Evolutionary conservation across 2,888 invertebrate genomes (phyloP).

Genomic region (Netelia virgata): DNA sequence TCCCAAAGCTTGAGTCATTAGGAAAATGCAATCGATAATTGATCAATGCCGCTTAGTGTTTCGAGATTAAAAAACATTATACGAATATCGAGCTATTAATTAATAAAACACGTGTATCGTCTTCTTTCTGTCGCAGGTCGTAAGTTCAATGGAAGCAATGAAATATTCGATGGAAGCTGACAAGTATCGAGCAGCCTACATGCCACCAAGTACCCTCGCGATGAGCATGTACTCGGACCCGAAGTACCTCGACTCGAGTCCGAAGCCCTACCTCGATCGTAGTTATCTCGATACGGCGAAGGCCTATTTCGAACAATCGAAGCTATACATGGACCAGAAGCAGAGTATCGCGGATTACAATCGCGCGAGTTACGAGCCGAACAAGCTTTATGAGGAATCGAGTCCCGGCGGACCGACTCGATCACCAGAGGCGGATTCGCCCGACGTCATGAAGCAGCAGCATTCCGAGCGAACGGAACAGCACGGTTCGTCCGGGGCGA

Average conservation of each 20-base stretch:
- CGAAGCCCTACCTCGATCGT: constrained; percentile 87
- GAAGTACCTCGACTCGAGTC: constrained; percentile 87
- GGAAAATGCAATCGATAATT: too few species aligned
- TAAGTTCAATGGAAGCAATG: constrained; percentile 92
- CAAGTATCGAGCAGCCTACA: constrained; percentile 91
- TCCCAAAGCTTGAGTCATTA: too few species aligned
- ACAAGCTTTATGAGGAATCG: constrained; percentile 87
- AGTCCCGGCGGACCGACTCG: constrained; percentile 85
- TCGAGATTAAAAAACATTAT: neutral
- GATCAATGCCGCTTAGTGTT: too few species aligned
- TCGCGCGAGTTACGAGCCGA: constrained; percentile 89
- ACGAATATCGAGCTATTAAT: neutral
- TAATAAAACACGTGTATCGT: neutral
- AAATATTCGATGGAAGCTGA: constrained; percentile 92
- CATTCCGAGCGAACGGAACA: constrained; percentile 73
- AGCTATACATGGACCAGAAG: constrained; percentile 90
- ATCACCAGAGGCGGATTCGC: constrained; percentile 85
- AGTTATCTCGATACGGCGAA: constrained; percentile 91
- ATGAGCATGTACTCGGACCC: constrained; percentile 91
- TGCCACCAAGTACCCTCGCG: constrained; percentile 87
- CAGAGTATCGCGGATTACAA: constrained; percentile 88
- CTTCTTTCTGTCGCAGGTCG: constrained; percentile 87
- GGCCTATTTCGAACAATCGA: constrained; percentile 89
- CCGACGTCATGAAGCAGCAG: constrained; percentile 80
- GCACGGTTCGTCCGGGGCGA: constrained; percentile 80